phyloP scores from a whole-genome alignment of 2,113 vertebrate species.

The Crocuta crocuta region DNA sequence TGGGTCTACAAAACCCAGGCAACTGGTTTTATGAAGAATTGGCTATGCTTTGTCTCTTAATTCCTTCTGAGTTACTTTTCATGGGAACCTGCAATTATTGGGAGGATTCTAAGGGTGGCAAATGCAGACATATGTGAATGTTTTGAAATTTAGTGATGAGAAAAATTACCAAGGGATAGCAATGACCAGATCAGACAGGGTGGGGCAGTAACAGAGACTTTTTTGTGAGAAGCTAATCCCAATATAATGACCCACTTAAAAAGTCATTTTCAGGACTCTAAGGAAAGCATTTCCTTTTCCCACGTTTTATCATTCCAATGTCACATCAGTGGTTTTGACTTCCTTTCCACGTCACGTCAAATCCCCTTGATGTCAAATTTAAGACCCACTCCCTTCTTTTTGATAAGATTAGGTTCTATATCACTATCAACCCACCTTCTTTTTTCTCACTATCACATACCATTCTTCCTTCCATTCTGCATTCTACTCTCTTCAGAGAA shows the following conservation, averaged over 20 bases:
- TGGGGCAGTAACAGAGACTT: background rate
- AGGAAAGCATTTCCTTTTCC: constrained; percentile 66
- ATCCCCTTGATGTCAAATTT: constrained; percentile 62
- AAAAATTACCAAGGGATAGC: background rate
- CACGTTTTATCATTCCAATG: constrained; percentile 69
- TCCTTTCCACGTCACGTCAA: constrained; percentile 56
- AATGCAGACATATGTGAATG: background rate
- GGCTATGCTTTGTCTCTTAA: background rate
- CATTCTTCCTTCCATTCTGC: background rate
- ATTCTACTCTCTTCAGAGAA: background rate
- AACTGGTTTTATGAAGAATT: background rate
- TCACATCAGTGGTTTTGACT: constrained; percentile 35
- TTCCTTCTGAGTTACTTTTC: constrained; percentile 20
- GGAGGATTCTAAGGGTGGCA: background rate
- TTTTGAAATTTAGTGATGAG: constrained; percentile 24
- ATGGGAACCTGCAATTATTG: background rate
- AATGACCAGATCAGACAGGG: background rate
- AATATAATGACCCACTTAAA: constrained; percentile 21
- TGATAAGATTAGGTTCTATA: constrained; percentile 75
- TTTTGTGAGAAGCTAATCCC: background rate
- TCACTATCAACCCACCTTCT: background rate
- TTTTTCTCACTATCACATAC: constrained; percentile 42
- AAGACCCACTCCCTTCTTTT: constrained; percentile 64
- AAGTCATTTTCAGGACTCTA: background rate
- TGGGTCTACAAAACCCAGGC: background rate